Evolutionary conservation across 2,888 invertebrate species (phyloP).

Genomic region (Mythimna pallens): DNA sequence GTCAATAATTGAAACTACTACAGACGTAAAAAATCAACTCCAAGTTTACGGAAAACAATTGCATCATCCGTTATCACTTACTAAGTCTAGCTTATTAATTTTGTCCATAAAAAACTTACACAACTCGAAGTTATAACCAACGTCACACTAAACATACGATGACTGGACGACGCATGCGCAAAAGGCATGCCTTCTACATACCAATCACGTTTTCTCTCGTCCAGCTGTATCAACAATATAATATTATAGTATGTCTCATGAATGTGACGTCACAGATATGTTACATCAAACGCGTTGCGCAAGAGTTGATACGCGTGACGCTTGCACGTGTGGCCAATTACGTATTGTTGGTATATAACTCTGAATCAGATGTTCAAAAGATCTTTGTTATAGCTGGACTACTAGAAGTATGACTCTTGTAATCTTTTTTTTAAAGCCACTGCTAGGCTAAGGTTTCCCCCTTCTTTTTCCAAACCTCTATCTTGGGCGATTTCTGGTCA

Average conservation of each 20-base stretch:
- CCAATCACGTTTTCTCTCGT: slow-evolving; percentile 13
- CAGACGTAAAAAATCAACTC: neutral
- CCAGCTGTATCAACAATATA: slow-evolving; percentile 15
- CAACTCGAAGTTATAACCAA: slow-evolving; percentile 16
- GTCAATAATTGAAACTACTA: neutral
- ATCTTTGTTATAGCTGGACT: slow-evolving; percentile 2
- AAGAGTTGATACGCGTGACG: slow-evolving; percentile 40
- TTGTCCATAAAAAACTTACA: neutral
- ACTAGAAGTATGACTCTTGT: neutral
- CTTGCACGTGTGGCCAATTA: slow-evolving; percentile 35
- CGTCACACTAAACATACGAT: slow-evolving; percentile 17
- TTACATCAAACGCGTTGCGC: slow-evolving; percentile 38
- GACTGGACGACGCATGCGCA: slow-evolving; percentile 24
- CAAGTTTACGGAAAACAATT: neutral
- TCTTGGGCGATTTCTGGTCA: too few relatives aligned
- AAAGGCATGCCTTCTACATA: slow-evolving; percentile 25
- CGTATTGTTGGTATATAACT: slow-evolving; percentile 9
- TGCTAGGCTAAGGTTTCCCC: too few relatives aligned
- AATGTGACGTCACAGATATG: slow-evolving; percentile 22
- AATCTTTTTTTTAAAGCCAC: neutral
- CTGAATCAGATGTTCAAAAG: slow-evolving; percentile 13
- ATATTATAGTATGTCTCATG: slow-evolving; percentile 17
- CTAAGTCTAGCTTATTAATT: neutral
- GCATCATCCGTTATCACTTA: neutral
- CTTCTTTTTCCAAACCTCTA: too few relatives aligned